Evolutionary conservation across 2,797 vertebrate genomes (phyloP).

Genomic region (Crenichthys baileyi): DNA sequence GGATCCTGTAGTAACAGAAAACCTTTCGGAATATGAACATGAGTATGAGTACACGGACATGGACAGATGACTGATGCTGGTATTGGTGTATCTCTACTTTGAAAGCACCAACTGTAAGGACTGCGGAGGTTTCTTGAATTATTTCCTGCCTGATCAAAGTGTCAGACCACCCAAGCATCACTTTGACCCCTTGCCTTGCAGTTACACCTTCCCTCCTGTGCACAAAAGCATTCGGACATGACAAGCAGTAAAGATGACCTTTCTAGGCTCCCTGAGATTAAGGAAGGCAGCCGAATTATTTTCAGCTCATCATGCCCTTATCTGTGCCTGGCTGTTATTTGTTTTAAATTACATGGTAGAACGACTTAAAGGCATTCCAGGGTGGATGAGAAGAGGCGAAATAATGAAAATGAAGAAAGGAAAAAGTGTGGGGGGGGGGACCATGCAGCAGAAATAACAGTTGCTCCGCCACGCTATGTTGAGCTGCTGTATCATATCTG

Average conservation of each 20-base stretch:
- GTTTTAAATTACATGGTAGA: constrained; percentile 77
- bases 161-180: constrained; percentile 41
- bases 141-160: constrained; percentile 69
- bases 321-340: constrained; percentile 74
- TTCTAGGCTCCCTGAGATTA: constrained; percentile 67
- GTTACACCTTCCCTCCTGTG: constrained; percentile 19
- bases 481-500: constrained; percentile 52
- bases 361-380: constrained; percentile 51
- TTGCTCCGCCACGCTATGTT: constrained; percentile 39
- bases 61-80: too few species aligned
- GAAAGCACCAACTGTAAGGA: constrained; percentile 31
- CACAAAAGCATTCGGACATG: constrained; percentile 57
- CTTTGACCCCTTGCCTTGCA: constrained; percentile 49
- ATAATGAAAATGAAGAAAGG: constrained; percentile 70
- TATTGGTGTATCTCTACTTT: background rate
- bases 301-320: constrained; percentile 71
- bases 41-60: background rate
- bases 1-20: background rate
- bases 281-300: constrained; percentile 70
- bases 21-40: background rate
- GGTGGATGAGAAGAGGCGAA: constrained; percentile 57
- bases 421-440: background rate
- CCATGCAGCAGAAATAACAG: constrained; percentile 43
- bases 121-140: constrained; percentile 48
- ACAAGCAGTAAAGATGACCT: constrained; percentile 67